phyloP scores from a whole-genome alignment of 2,113 vertebrate genomes.

The Jaculus jaculus region DNA sequence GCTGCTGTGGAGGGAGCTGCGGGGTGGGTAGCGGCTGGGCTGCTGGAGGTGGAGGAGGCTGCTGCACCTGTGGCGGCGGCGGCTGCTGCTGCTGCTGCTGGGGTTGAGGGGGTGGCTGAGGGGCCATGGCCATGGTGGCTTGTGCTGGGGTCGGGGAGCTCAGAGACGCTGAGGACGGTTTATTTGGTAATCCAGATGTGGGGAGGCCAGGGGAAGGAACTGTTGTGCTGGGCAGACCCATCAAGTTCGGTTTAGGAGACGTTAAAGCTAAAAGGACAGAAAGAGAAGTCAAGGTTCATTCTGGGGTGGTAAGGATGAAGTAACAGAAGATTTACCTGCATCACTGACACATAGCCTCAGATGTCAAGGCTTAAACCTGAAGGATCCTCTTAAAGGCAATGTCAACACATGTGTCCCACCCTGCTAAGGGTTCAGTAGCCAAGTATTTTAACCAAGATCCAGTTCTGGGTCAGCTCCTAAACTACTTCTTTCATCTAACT shows the following conservation, averaged over 20 bases:
- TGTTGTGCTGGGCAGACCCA: constrained; percentile 98
- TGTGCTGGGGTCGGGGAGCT: constrained; percentile 93
- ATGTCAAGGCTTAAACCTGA: background rate
- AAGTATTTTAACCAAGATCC: background rate
- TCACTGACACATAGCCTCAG: background rate
- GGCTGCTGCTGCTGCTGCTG: constrained; percentile 82
- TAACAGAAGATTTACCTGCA: background rate
- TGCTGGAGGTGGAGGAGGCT: constrained; percentile 87
- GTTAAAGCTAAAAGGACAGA: constrained; percentile 95
- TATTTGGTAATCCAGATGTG: constrained; percentile 98
- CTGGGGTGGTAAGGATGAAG: background rate
- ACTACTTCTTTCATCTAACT: background rate
- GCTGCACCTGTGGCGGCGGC: constrained; percentile 80
- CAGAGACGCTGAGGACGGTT: constrained; percentile 92
- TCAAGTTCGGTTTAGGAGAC: constrained; percentile 97
- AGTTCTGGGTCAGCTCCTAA: background rate
- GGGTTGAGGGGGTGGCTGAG: constrained; percentile 82
- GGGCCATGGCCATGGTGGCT: constrained; percentile 89
- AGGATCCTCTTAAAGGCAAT: background rate
- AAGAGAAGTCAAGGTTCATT: constrained; percentile 13
- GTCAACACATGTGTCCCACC: background rate
- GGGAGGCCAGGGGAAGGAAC: constrained; percentile 98
- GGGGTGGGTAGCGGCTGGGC: constrained; percentile 86
- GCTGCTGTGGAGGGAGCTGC: constrained; percentile 82
- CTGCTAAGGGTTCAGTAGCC: background rate